A percentile compares a stretch with the other conserved stretches of the same genome.
phyloP scores from a whole-genome alignment of 2,113 vertebrate genomes.

The Callopanchax toddi region DNA sequence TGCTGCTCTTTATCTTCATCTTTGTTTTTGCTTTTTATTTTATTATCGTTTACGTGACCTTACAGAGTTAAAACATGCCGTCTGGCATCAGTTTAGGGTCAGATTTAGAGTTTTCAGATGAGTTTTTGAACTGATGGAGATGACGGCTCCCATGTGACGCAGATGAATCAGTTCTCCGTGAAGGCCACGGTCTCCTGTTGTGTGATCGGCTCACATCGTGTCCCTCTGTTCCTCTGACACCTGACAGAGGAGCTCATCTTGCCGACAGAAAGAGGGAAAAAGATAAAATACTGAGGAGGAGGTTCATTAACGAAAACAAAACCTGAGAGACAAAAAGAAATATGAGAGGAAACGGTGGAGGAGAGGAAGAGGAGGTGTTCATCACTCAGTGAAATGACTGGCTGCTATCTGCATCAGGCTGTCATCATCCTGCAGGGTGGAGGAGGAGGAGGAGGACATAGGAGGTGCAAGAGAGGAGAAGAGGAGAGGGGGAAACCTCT shows the following conservation, averaged over 20 bases:
- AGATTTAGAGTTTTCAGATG: no score
- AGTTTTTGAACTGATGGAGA: no score
- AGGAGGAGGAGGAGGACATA: slow-evolving; percentile 44
- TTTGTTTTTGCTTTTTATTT: no score
- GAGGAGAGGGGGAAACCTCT: slow-evolving; percentile 61
- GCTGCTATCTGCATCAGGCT: slow-evolving; percentile 62
- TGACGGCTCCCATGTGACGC: no score
- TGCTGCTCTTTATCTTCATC: no score
- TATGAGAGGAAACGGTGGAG: slow-evolving; percentile 30
- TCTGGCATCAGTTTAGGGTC: no score
- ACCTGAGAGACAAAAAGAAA: slow-evolving; percentile 33
- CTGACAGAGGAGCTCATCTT: slow-evolving; percentile 40
- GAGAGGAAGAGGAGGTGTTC: slow-evolving; percentile 51
- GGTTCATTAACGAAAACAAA: slow-evolving; percentile 26
- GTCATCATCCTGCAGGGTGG: slow-evolving; percentile 44
- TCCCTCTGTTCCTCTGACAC: no score
- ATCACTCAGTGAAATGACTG: slow-evolving; percentile 66
- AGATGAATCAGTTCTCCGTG: no score
- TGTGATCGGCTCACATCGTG: no score
- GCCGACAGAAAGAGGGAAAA: slow-evolving; percentile 2
- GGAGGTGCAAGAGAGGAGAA: slow-evolving; percentile 38
- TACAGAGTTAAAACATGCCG: no score
- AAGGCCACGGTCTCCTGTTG: no score
- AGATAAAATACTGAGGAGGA: slow-evolving; percentile 47
- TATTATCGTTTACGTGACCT: no score